phyloP scores from a whole-genome alignment of 2,113 vertebrate species.

The Cromileptes altivelis region DNA sequence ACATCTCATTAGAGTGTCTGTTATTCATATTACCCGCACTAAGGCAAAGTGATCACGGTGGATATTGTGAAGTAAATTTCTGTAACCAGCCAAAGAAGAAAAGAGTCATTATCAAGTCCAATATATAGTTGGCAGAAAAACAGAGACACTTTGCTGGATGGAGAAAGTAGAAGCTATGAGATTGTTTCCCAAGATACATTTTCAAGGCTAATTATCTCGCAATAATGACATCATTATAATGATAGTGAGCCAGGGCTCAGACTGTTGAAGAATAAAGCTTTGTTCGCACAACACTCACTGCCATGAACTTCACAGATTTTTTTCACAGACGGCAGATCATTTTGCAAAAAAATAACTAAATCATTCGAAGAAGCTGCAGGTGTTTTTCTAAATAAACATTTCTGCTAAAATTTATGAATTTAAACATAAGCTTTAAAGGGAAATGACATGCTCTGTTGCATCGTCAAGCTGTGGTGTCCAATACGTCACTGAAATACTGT shows the following conservation, averaged over 20 bases:
- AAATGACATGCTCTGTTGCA: background rate
- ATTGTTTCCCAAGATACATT: conserved; percentile 71
- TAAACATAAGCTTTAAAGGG: background rate
- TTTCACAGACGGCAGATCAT: background rate
- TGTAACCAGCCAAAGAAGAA: conserved; percentile 60
- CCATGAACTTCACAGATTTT: background rate
- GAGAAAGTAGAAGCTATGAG: conserved; percentile 55
- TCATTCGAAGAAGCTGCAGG: background rate
- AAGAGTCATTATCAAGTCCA: conserved; percentile 60
- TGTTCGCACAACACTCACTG: conserved; percentile 12
- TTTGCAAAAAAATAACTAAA: conserved; percentile 7
- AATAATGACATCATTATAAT: conserved; percentile 72
- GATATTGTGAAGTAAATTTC: conserved; percentile 57
- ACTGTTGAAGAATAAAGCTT: conserved; percentile 34
- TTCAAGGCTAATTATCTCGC: conserved; percentile 75
- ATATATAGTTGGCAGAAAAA: conserved; percentile 67
- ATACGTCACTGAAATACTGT: background rate
- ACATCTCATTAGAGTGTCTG: conserved; percentile 61
- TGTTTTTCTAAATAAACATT: conserved; percentile 63
- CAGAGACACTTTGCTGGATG: conserved; percentile 55
- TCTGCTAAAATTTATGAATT: background rate
- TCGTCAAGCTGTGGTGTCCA: background rate
- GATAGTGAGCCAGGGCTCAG: conserved; percentile 54
- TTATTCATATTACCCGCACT: conserved; percentile 51
- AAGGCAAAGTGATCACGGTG: conserved; percentile 40